A percentile compares a stretch with the other conserved stretches of the same genome.
phyloP scores from a whole-genome alignment of 2,113 vertebrate species.

The Oryzias curvinotus region DNA sequence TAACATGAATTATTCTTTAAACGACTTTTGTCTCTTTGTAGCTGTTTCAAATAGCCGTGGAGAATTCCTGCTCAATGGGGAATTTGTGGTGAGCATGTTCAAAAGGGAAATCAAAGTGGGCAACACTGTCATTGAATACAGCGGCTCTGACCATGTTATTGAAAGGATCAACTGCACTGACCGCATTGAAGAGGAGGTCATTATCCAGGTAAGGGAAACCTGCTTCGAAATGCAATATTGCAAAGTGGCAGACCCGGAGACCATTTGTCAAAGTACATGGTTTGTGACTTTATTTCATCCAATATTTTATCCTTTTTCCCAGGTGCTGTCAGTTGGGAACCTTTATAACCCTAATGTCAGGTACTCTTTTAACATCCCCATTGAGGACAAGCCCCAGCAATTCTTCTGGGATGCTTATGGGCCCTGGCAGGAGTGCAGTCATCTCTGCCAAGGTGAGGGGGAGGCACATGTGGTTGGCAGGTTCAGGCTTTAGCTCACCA shows the following conservation, averaged over 20 bases:
- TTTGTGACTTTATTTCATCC: background rate
- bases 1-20: background rate
- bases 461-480: constrained; percentile 56
- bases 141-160: constrained; percentile 88
- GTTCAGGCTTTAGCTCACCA: constrained; percentile 31
- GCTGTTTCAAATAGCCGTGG: constrained; percentile 91
- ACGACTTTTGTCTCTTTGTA: constrained; percentile 58
- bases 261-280: background rate
- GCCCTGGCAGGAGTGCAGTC: constrained; percentile 93
- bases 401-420: constrained; percentile 96
- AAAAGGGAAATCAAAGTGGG: constrained; percentile 98
- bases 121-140: constrained; percentile 93
- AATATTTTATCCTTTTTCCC: constrained; percentile 19
- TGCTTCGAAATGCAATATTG: no score
- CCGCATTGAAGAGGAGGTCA: constrained; percentile 91
- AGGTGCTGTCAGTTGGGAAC: constrained; percentile 96
- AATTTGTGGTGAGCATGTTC: constrained; percentile 99
- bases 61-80: constrained; percentile 96
- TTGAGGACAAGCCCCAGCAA: constrained; percentile 91
- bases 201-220: constrained; percentile 85
- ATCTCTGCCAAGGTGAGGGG: constrained; percentile 91
- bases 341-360: constrained; percentile 94
- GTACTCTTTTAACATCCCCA: constrained; percentile 95
- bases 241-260: no score
- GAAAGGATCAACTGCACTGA: constrained; percentile 98